These are phyloP conservation scores for Melikaiella ostensackeni DNA, from an alignment of 2,888 invertebrate species.

Conservation along the genomic window DNA sequence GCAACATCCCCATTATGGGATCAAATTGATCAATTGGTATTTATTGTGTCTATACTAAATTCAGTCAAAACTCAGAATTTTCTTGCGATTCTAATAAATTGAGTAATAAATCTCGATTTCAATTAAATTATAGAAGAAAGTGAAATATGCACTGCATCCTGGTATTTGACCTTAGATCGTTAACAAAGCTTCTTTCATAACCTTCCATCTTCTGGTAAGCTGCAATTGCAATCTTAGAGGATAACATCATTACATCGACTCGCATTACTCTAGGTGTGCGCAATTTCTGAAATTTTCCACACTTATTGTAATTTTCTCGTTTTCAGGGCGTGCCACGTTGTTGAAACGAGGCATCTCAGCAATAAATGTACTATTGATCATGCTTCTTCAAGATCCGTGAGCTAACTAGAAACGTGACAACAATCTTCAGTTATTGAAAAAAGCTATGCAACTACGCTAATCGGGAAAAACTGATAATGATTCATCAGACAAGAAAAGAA, in stretches of 20 bases:
- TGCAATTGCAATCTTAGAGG: conserved; percentile 12
- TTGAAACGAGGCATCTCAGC: background rate
- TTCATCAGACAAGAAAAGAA: too few relatives aligned
- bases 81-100: too few relatives aligned
- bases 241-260: conserved; percentile 12
- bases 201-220: background rate
- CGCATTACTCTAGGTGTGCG: conserved; percentile 1
- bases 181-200: conserved; percentile 4
- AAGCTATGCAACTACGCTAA: too few relatives aligned
- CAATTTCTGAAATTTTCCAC: conserved; percentile 29
- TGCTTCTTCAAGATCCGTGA: conserved; percentile 2
- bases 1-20: too few relatives aligned
- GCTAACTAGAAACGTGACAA: background rate
- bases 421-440: background rate
- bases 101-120: too few relatives aligned
- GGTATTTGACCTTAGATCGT: too few relatives aligned
- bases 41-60: too few relatives aligned
- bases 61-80: too few relatives aligned
- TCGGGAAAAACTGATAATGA: too few relatives aligned
- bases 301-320: conserved; percentile 29
- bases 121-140: too few relatives aligned
- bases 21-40: too few relatives aligned
- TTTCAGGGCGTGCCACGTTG: conserved; percentile 18
- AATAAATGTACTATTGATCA: conserved; percentile 22
- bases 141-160: background rate